Evolutionary conservation across 2,113 vertebrate genomes (phyloP).

Genomic region (Mionectes macconnelli): DNA sequence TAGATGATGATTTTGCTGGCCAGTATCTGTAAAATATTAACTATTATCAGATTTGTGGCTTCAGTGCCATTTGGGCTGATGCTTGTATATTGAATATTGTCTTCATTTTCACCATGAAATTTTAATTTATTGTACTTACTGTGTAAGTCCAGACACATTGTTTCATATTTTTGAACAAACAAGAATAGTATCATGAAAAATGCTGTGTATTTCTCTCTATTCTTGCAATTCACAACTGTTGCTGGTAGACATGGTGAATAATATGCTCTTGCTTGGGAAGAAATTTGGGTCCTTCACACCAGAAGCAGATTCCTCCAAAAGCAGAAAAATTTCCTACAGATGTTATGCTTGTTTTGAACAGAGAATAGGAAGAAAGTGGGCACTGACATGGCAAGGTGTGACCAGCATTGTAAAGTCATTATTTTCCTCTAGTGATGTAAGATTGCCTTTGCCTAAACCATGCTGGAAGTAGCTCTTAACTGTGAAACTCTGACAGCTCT

Average conservation of each 20-base stretch:
- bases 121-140: background rate
- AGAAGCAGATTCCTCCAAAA: background rate
- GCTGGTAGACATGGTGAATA: background rate
- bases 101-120: background rate
- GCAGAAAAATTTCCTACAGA: background rate
- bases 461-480: background rate
- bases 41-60: background rate
- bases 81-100: background rate
- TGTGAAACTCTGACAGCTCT: background rate
- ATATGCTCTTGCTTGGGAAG: background rate
- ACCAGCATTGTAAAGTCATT: background rate
- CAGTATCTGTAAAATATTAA: background rate
- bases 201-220: background rate
- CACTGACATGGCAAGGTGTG: background rate
- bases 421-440: fast-evolving
- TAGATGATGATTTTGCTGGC: background rate
- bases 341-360: background rate
- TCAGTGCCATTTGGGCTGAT: background rate
- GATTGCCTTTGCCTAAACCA: background rate
- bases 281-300: background rate
- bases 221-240: background rate
- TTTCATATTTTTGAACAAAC: background rate
- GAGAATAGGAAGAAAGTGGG: background rate
- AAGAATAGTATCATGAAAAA: background rate
- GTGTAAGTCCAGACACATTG: background rate